These are phyloP conservation scores for Microctenopoma steveboyesi DNA, from an alignment of 2,797 vertebrate species.

Conservation along the genomic window DNA sequence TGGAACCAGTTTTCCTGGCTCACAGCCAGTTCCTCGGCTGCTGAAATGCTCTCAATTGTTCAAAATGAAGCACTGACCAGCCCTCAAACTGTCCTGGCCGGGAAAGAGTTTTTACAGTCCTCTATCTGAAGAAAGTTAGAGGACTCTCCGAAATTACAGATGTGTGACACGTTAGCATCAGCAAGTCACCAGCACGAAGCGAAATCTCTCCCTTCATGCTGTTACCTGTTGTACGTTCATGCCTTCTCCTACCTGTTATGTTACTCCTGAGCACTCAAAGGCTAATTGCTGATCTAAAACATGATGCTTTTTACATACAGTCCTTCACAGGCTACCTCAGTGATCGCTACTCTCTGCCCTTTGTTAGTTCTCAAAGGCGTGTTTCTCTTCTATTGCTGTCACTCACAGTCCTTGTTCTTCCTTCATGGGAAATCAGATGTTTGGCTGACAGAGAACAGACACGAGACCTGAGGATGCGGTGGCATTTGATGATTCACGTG, in stretches of 20 bases:
- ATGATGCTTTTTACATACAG: not conserved
- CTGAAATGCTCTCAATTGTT: too few relatives aligned
- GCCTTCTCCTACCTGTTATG: not conserved
- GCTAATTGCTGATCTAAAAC: too few relatives aligned
- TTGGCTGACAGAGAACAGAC: not conserved
- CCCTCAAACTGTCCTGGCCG: too few relatives aligned
- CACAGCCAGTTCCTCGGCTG: too few relatives aligned
- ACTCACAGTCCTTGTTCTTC: not conserved
- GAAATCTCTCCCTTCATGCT: too few relatives aligned
- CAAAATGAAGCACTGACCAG: too few relatives aligned
- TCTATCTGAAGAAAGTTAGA: not conserved
- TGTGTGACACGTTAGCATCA: not conserved
- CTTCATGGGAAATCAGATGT: not conserved
- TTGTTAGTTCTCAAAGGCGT: not conserved
- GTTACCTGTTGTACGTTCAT: not conserved
- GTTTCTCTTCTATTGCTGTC: not conserved
- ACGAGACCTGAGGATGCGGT: not conserved
- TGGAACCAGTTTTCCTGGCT: too few relatives aligned
- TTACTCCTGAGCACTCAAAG: not conserved
- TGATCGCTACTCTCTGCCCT: not conserved
- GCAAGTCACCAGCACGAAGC: too few relatives aligned
- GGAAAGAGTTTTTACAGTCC: too few relatives aligned
- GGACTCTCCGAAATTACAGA: not conserved
- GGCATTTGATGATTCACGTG: slow-evolving; percentile 13
- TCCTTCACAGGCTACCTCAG: not conserved